Evolutionary conservation across 2,888 invertebrate genomes (phyloP), one percentile per base, ranked within the genome.

Genomic region (Synanthedon andrenaeformis): DNA sequence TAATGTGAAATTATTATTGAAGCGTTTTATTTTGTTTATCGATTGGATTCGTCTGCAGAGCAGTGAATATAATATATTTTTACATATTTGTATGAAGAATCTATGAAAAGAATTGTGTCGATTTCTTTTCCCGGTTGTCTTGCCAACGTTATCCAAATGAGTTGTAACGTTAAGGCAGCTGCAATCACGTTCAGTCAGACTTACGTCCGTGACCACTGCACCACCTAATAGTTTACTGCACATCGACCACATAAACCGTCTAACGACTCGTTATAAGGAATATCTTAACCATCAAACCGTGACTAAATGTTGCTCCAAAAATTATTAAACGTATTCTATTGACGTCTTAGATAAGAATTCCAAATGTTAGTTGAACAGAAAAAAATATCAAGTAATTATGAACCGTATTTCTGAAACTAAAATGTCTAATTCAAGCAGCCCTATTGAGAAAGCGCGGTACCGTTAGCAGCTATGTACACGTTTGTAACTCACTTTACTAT

Each of bases 371-470:
- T 35, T 35, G 10, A 35, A 35, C 2, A 35, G 10, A 35, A 35
- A 35, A 35, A 35, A 35, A 35, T 10, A 6, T 28, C 8, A 35
- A 35, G 35, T 35, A 8, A 35, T 35, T 63, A 45, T 45, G 4
- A 45, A 13, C 13, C 58, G 61, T 65, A 56, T 67, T 63, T 63
- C 63, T 59, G 58, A 60, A 62, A 60, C 53, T 64, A 68, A 70
- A 71, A 76, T 73, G 69, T 70, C 64, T 69, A 72, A 74, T 74
- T 74, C 72, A 70, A 72, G 73, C 70, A 70, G 65, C 62, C 67
- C 64, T 64, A 68, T 67, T 63, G 64, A 64, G 59, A 65, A 52
- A 54, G 60, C 58, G 58, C 59, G 57, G 62, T 66, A 60, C 71
- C 68, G 68, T 73, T 71, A 72, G 61, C 57, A 62, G 65, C 62